Conservation (phyloP, 2,113 vertebrate species). For the Leuciscus idus region DNA sequence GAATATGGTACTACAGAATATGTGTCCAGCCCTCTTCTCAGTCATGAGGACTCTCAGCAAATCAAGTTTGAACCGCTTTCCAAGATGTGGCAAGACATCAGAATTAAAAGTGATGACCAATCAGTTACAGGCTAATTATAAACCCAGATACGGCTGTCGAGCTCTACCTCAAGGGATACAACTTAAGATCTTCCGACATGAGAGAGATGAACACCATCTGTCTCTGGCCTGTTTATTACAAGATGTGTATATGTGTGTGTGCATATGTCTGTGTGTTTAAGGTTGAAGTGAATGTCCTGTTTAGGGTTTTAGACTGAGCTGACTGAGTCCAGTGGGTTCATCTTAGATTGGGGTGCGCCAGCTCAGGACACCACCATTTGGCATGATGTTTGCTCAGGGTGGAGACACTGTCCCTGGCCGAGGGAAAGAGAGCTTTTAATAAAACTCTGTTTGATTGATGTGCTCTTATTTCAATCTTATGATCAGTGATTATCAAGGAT, state of each 20-base stretch:
- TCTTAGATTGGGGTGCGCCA: slow-evolving; percentile 20
- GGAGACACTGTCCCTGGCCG: slow-evolving; percentile 50
- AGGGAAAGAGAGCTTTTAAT: slow-evolving; percentile 50
- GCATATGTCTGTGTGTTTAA: slow-evolving; percentile 26
- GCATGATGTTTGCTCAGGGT: slow-evolving; percentile 53
- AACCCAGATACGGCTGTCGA: slow-evolving; percentile 58
- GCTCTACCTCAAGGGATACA: slow-evolving; percentile 46
- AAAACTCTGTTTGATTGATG: slow-evolving; percentile 72
- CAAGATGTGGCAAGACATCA: slow-evolving; percentile 72
- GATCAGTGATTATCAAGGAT: slow-evolving; percentile 78
- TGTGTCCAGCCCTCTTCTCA: slow-evolving; percentile 20
- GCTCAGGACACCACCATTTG: slow-evolving; percentile 45
- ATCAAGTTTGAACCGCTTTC: slow-evolving; percentile 63
- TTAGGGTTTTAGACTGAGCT: slow-evolving; percentile 43
- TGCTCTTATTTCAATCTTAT: slow-evolving; percentile 72
- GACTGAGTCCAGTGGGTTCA: slow-evolving; percentile 48
- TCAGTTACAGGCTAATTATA: slow-evolving; percentile 60
- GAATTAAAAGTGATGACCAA: slow-evolving; percentile 65
- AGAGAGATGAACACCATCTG: slow-evolving; percentile 62
- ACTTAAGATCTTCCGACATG: slow-evolving; percentile 59
- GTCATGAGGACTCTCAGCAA: slow-evolving; percentile 51
- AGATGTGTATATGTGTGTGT: slow-evolving; percentile 38
- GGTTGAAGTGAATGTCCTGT: slow-evolving; percentile 49
- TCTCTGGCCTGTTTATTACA: slow-evolving; percentile 39
- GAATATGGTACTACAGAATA: slow-evolving; percentile 39